Base-by-base conservation (phyloP, 2,888 invertebrate genomes). In the Drosophila eohydei region DNA sequence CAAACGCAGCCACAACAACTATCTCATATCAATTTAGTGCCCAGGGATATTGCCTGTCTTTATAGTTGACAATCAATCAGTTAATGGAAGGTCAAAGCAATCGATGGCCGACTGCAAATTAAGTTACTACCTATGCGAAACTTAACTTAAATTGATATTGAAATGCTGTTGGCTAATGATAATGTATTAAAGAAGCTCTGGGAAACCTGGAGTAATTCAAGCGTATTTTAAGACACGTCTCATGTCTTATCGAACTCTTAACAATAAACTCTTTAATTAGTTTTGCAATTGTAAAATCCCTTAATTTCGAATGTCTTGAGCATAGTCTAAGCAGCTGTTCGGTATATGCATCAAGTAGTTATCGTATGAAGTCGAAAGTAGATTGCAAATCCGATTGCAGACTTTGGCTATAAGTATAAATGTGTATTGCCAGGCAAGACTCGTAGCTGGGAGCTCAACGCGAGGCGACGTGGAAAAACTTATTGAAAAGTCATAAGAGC, bases 401-500 rank as follows among this genome's bases (percentile, higher is more conserved):
- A 54, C 40, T 52, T 54, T 11, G 32, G 38, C 64, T 34, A 57
- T 58, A 34, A 55, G 59, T 38, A 36, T 67, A 48, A 43, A 54
- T 36, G 50, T 38, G 40, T 67, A 50, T 38, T 59, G 67, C 30
- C 40, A 11, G 30, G 34, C 30, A 16, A 46, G 58, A 50, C 43
- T 26, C 43, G 3, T 5, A 1, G 48, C 48, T 26, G 44, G 26
- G 12, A 30, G 8, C 11, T 28, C 5, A 34, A 28, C n/a, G 30
- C 16, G 38, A 28, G 30, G 30, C 57, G 38, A 51, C 46, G 46
- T 41, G 50, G 50, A 28, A 52, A 78, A 86, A 83, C 80, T 86
- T 86, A 86, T 84, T 81, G 87, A 80, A 82, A 81, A 80, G 52
- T 74, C 84, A 82, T 85, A 86, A 87, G 80, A 76, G 60, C 59